These are phyloP conservation scores for Chrosomus eos DNA, from an alignment of 2,797 vertebrate genomes.

Conservation along the genomic window DNA sequence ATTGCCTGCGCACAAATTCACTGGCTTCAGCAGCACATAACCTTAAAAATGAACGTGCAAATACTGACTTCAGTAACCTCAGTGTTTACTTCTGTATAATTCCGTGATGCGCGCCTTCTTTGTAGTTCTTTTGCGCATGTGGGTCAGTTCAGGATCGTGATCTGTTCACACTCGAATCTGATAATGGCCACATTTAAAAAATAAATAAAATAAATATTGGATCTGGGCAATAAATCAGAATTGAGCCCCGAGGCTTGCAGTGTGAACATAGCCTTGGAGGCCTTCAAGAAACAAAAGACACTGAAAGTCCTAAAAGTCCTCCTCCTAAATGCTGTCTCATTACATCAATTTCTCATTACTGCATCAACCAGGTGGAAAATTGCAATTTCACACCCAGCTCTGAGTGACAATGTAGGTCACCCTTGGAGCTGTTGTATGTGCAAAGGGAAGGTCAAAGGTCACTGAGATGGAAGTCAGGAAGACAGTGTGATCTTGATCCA, in stretches of 20 bases:
- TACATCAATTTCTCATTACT: slow-evolving; percentile 53
- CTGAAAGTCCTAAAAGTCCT: neutral
- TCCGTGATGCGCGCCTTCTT: too few relatives aligned
- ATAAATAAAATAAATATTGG: neutral
- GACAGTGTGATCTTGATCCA: neutral
- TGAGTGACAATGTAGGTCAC: slow-evolving; percentile 32
- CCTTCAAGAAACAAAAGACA: slow-evolving; percentile 17
- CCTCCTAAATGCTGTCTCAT: slow-evolving; percentile 40
- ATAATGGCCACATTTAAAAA: neutral
- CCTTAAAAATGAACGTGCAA: neutral
- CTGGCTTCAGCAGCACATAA: neutral
- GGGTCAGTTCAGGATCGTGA: too few relatives aligned
- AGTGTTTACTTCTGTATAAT: neutral
- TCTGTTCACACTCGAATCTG: neutral
- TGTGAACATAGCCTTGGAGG: neutral
- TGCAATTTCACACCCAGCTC: slow-evolving; percentile 52
- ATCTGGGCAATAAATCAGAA: too few relatives aligned
- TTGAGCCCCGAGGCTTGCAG: too few relatives aligned
- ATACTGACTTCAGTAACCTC: neutral
- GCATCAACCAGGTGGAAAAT: slow-evolving; percentile 52
- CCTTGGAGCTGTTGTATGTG: slow-evolving; percentile 18
- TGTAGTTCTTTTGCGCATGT: too few relatives aligned
- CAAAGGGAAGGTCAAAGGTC: slow-evolving; percentile 44
- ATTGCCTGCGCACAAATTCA: neutral
- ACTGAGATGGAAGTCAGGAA: neutral